phyloP scores from a whole-genome alignment of 1,140 invertebrate genomes.

The Habropoda laboriosa region DNA sequence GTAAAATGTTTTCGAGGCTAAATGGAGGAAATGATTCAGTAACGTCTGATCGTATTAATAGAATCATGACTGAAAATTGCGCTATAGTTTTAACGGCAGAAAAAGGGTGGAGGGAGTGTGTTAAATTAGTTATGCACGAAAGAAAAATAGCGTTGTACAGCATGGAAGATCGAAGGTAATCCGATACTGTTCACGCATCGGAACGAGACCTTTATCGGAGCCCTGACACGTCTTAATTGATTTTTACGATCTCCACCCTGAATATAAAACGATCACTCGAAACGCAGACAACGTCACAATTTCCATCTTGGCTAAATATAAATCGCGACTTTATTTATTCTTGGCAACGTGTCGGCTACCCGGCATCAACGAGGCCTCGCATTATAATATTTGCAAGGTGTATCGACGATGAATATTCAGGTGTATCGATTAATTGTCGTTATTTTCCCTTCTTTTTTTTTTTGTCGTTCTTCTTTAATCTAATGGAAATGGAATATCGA shows the following conservation, averaged over 20 bases:
- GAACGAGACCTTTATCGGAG: not conserved
- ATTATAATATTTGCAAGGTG: conserved; percentile 20
- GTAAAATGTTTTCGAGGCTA: too few species aligned
- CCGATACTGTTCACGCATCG: too few species aligned
- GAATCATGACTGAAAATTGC: too few species aligned
- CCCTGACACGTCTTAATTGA: conserved; percentile 3
- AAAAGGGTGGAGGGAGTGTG: too few species aligned
- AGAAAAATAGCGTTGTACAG: not conserved
- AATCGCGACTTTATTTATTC: conserved; percentile 61
- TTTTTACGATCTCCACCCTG: not conserved
- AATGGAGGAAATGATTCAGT: too few species aligned
- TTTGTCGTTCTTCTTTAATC: not conserved
- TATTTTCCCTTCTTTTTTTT: not conserved
- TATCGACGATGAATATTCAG: conserved; percentile 57
- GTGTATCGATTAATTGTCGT: not conserved
- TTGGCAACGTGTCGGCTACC: conserved; percentile 50
- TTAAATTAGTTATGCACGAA: not conserved
- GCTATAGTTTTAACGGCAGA: too few species aligned
- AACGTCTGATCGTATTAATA: too few species aligned
- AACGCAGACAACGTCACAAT: conserved; percentile 34
- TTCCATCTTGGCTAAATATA: conserved; percentile 61
- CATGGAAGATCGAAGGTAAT: not conserved
- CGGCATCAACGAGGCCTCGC: conserved; percentile 16
- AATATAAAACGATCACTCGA: conserved; percentile 38
- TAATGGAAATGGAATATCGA: not conserved